Base-by-base conservation (phyloP, 1,140 invertebrate genomes). In the Ceratosolen fusciceps region DNA sequence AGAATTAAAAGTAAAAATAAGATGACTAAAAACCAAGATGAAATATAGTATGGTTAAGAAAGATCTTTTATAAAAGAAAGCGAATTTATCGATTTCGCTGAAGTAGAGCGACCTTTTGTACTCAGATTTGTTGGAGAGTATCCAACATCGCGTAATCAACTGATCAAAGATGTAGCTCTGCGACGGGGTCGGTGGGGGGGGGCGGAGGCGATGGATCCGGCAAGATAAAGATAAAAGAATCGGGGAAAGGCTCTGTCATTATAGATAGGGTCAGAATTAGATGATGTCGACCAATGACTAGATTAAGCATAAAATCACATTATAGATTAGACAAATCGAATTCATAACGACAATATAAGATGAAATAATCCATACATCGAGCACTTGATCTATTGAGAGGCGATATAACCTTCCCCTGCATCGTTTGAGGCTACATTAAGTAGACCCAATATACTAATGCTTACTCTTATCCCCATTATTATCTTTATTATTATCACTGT, bases 111-210 rank as follows among this genome's bases (percentile, higher is more conserved):
- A 80, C 19, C 71, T 82, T 62, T 68, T 56, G 73, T 74, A 80
- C 77, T 80, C 74, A 74, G 81, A 83, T 83, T 82, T 79, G 78
- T 82, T 84, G 84, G 83, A 82, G 81, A 70, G 31, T 56, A 74
- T 83, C 83, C 82, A 84, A 78, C 67, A 60, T 73, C 74, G 39
- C 80, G 79, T 82, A 83, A 83, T 84, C 81, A 83, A 85, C 81
- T 83, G 82, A 84, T 84, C 80, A 83, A 82, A 84, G 78, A 83
- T 83, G 80, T 82, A 81, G 79, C 47, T 80, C 78, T 43, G 52
- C 8, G 14, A 81, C 71, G 76, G 68, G 68, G 43, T 77, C 37
- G 62, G 77, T 37, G 47, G 72, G 76, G 73, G n/a, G n/a, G n/a
- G n/a, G n/a, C n/a, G n/a, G n/a, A n/a, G n/a, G n/a, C n/a, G n/a